These are phyloP conservation scores for Leptinotarsa peninsularis DNA, from an alignment of 2,888 invertebrate genomes.

Conservation along the genomic window DNA sequence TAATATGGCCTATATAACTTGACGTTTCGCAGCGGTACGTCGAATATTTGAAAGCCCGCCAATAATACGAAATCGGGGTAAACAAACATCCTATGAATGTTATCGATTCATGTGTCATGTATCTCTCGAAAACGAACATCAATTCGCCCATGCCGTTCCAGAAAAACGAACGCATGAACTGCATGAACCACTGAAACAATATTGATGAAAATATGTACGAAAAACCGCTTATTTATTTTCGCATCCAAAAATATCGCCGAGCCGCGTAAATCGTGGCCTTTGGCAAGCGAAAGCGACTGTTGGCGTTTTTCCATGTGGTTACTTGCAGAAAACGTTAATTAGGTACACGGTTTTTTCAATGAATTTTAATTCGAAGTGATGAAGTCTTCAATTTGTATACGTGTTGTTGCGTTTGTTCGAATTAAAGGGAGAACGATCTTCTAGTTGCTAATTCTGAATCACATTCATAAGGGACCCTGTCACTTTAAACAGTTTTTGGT, in stretches of 20 bases:
- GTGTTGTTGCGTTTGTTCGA: too few species aligned
- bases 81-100: slow-evolving; percentile 1
- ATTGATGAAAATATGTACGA: slow-evolving; percentile 13
- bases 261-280: neutral
- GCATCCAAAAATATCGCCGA: slow-evolving; percentile 16
- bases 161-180: neutral
- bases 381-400: neutral
- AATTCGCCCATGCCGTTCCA: neutral
- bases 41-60: neutral
- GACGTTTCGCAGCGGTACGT: neutral
- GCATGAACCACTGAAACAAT: neutral
- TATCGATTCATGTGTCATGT: neutral
- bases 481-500: too few species aligned
- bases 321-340: slow-evolving; percentile 10
- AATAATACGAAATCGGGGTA: neutral
- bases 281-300: slow-evolving; percentile 9
- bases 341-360: slow-evolving; percentile 9
- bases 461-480: too few species aligned
- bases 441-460: too few species aligned
- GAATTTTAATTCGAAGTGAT: neutral
- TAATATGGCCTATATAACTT: too few species aligned
- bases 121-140: neutral
- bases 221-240: slow-evolving; percentile 20
- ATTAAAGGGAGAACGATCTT: too few species aligned
- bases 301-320: slow-evolving; percentile 25